These are phyloP conservation scores for Crotalus helleri DNA, from an alignment of 2,113 vertebrate species.

Conservation along the genomic window DNA sequence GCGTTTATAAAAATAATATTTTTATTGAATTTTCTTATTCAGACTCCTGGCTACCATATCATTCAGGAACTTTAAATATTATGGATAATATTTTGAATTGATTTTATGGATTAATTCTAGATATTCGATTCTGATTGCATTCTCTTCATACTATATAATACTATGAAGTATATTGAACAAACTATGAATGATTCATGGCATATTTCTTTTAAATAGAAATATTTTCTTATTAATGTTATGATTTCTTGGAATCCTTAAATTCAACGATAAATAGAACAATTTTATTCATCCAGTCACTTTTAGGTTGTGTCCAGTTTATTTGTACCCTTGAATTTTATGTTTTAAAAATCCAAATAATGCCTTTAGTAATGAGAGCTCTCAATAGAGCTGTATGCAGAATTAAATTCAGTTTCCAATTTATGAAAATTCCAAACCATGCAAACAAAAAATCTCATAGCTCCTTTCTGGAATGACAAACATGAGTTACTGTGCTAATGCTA, in stretches of 20 bases:
- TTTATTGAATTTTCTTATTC: slow-evolving; percentile 29
- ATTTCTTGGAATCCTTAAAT: slow-evolving; percentile 55
- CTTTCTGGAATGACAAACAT: not conserved
- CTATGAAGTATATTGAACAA: slow-evolving; percentile 57
- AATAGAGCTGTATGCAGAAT: not conserved
- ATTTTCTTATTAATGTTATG: slow-evolving; percentile 55
- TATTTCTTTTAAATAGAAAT: slow-evolving; percentile 61
- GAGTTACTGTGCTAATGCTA: not conserved
- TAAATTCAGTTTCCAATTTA: not conserved
- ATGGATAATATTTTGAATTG: slow-evolving; percentile 50
- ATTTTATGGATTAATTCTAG: slow-evolving; percentile 61
- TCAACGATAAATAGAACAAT: slow-evolving; percentile 20
- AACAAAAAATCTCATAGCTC: not conserved
- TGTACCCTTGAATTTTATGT: not conserved
- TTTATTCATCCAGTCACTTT: slow-evolving; percentile 37
- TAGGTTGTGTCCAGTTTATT: not conserved
- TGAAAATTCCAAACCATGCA: not conserved
- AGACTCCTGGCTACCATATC: slow-evolving; percentile 32
- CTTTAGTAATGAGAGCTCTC: slow-evolving; percentile 14
- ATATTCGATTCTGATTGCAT: slow-evolving; percentile 62
- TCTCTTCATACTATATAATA: slow-evolving; percentile 57
- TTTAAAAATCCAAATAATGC: slow-evolving; percentile 29
- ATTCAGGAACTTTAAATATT: slow-evolving; percentile 19
- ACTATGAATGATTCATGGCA: slow-evolving; percentile 63
- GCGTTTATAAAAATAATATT: not conserved